phyloP scores from a whole-genome alignment of 2,797 vertebrate genomes.

The Mastacembelus armatus region DNA sequence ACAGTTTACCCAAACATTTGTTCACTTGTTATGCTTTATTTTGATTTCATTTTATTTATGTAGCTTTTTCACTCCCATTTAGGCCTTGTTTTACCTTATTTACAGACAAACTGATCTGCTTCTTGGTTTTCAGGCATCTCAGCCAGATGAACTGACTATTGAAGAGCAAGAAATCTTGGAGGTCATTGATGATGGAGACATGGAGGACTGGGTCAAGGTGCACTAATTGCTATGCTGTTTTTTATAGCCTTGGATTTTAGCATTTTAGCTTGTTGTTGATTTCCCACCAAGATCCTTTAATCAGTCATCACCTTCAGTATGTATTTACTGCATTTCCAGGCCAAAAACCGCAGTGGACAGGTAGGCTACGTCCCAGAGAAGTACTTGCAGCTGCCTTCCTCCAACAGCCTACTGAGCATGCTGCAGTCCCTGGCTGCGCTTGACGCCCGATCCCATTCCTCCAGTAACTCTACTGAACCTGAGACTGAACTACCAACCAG shows the following conservation, averaged over 20 bases:
- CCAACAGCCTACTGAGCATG: conserved; percentile 95
- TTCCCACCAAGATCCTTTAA: not conserved
- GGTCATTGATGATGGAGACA: conserved; percentile 98
- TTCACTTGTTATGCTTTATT: too few relatives aligned
- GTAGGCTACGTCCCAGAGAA: conserved; percentile 97
- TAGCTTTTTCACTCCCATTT: too few relatives aligned
- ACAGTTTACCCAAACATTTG: too few relatives aligned
- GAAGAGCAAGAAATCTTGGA: conserved; percentile 96
- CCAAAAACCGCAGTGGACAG: conserved; percentile 91
- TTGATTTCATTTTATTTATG: too few relatives aligned
- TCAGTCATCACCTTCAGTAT: rapidly evolving
- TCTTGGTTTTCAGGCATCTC: conserved; percentile 86
- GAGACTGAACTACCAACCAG: conserved; percentile 83
- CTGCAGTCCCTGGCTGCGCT: conserved; percentile 92
- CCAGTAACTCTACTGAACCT: conserved; percentile 91
- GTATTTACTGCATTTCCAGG: conserved; percentile 76
- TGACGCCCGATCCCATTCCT: conserved; percentile 94
- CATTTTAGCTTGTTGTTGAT: not conserved
- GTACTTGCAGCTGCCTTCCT: conserved; percentile 94
- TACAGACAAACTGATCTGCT: not conserved
- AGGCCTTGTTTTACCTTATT: not conserved
- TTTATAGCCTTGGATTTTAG: not conserved
- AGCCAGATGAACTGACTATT: conserved; percentile 96
- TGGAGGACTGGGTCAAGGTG: conserved; percentile 99
- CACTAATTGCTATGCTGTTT: not conserved